Percentiles rank a stretch among this genome's conserved stretches.
Conservation (phyloP, 2,113 vertebrate species). For the Gracilinanus agilis region DNA sequence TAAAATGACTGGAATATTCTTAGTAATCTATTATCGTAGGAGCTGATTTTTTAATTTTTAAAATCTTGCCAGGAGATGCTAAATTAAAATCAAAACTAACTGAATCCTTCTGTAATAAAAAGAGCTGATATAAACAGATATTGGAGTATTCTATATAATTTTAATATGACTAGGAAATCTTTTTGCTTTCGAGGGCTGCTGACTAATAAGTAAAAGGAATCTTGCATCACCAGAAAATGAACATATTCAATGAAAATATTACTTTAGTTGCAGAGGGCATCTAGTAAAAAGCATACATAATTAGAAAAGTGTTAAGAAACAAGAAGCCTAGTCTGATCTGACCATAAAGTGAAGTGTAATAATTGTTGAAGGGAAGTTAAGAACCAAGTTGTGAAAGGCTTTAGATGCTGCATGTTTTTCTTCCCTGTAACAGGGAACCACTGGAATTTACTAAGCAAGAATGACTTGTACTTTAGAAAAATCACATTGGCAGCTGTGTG, state of each 20-base stretch:
- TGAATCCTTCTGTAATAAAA: not conserved
- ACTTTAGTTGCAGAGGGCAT: not conserved
- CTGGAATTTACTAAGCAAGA: not conserved
- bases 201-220: not conserved
- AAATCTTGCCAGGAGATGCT: slow-evolving; percentile 40
- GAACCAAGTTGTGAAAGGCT: not conserved
- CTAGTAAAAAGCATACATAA: not conserved
- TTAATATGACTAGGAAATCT: not conserved
- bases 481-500: not conserved
- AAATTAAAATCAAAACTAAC: slow-evolving; percentile 22
- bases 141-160: slow-evolving; percentile 24
- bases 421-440: not conserved
- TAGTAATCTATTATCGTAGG: not conserved
- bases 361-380: not conserved
- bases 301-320: not conserved
- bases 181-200: not conserved
- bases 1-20: not conserved
- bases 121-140: slow-evolving; percentile 9
- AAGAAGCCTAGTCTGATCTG: not conserved
- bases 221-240: not conserved
- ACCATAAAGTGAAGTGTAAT: not conserved
- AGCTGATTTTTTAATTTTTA: not conserved
- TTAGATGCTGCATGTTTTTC: not conserved
- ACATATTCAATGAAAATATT: not conserved
- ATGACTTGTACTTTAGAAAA: not conserved